Base-by-base conservation (phyloP, 2,113 vertebrate genomes). In the Sterrhoptilus dennistouni region DNA sequence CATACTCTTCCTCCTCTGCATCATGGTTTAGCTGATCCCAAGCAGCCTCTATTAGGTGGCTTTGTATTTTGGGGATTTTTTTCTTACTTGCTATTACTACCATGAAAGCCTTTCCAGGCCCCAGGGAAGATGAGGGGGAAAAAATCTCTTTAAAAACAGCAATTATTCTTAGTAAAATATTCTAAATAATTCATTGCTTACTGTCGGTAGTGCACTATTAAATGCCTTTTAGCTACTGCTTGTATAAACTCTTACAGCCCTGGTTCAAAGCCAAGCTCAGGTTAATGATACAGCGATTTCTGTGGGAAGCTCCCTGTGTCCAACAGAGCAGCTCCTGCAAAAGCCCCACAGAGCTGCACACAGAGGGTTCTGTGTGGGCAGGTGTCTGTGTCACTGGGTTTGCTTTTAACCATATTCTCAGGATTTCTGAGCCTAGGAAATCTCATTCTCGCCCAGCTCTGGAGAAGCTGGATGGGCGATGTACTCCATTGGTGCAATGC, bases 171-270 rank as follows among this genome's bases (percentile, higher is more conserved):
- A 92, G 93, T 84, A 97, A 96, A 96, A 96, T 96, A 94, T 90
- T 96, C 93, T 96, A 94, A 96, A 96, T 96, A 93, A 97, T 97
- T 96, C 80, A 97, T 92, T 92, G 86, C 92, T 96, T 96, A 96
- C 89, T 97, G 93, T 89, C 88, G 92, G 86, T 75, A 89, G 56
- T 47, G n/a, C 87, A 89, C 92, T 95, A 92, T 94, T 93, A 96
- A 96, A 96, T 96, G 93, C 92, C 96, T 96, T 92, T 97, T 94
- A 97, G 95, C 96, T 90, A 74, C 68, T 83, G 18, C 82, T 90
- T 66, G 90, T 81, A 80, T 74, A 94, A 97, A 96, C 88, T 90
- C 85, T 78, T 81, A 45, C 70, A 93, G 83, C 56, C 64, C 72
- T 89, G 80, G 88, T 94, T 90, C 72, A 83, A 82, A 94, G 94